Conservation (phyloP, 2,113 vertebrate species). For the Ivindomyrus marchei region DNA sequence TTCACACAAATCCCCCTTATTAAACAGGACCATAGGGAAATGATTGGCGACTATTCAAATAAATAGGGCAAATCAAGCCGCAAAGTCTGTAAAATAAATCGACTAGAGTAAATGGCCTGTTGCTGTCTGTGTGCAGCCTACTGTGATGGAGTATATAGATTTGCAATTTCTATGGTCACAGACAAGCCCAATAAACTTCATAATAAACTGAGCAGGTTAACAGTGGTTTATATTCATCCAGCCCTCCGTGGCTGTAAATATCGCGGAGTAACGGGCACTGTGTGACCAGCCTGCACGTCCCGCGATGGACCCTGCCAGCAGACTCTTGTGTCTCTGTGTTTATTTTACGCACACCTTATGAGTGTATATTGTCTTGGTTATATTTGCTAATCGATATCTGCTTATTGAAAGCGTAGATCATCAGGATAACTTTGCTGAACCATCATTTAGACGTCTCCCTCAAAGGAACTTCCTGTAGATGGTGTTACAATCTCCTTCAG, state of each 20-base stretch:
- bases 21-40: conserved; percentile 23
- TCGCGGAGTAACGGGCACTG: conserved; percentile 29
- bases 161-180: conserved; percentile 42
- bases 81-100: conserved; percentile 41
- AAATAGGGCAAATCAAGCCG: conserved; percentile 29
- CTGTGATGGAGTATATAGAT: conserved; percentile 45
- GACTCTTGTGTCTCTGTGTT: conserved; percentile 19
- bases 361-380: conserved; percentile 31
- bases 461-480: conserved; percentile 3
- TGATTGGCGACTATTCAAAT: conserved; percentile 35
- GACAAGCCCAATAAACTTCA: conserved; percentile 44
- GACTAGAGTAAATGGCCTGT: conserved; percentile 37
- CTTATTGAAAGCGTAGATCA: conserved; percentile 41
- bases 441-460: background rate
- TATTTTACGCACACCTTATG: conserved; percentile 30
- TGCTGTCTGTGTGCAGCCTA: conserved; percentile 25
- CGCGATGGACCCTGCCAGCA: conserved; percentile 3
- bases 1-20: conserved; percentile 27
- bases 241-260: conserved; percentile 39
- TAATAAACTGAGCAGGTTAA: conserved; percentile 43
- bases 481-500: conserved; percentile 24
- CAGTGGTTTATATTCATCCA: conserved; percentile 39
- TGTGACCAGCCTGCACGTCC: background rate
- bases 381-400: conserved; percentile 40
- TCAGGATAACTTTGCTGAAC: conserved; percentile 29